Evolutionary conservation across 2,797 vertebrate species (phyloP).

Genomic region (Selene dorsalis): DNA sequence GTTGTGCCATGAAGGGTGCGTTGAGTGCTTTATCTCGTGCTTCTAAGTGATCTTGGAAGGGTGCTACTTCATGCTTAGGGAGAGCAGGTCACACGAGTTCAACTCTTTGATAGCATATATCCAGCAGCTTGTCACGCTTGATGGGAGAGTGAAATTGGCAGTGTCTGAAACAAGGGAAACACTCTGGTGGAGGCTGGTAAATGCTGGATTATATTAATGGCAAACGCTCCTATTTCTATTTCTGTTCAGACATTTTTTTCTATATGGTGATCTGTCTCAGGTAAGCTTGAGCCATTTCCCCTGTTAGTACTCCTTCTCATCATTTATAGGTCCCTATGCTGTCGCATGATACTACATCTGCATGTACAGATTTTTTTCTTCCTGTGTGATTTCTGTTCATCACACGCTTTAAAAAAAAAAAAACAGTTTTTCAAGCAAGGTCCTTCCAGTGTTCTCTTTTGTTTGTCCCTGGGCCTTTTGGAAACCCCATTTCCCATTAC

Average conservation of each 20-base stretch:
- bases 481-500: constrained; percentile 14
- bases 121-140: constrained; percentile 63
- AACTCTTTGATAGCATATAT: constrained; percentile 58
- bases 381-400: constrained; percentile 19
- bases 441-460: constrained; percentile 14
- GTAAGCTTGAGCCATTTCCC: constrained; percentile 37
- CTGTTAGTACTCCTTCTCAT: constrained; percentile 8
- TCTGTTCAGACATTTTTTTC: constrained; percentile 32
- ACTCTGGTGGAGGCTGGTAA: constrained; percentile 36
- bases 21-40: constrained; percentile 56
- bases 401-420: constrained; percentile 9
- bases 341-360: constrained; percentile 27
- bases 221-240: constrained; percentile 24
- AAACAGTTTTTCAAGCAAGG: neutral
- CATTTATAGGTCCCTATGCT: constrained; percentile 1
- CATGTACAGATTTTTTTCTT: constrained; percentile 15
- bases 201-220: constrained; percentile 47
- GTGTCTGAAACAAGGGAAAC: constrained; percentile 46
- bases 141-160: constrained; percentile 68
- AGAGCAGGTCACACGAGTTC: constrained; percentile 57
- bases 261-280: constrained; percentile 11
- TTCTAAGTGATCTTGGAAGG: constrained; percentile 50
- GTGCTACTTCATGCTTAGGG: constrained; percentile 58
- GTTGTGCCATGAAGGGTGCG: constrained; percentile 65
- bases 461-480: constrained; percentile 20